Conservation (phyloP, 1,140 invertebrate species). For the Formica selysi region DNA sequence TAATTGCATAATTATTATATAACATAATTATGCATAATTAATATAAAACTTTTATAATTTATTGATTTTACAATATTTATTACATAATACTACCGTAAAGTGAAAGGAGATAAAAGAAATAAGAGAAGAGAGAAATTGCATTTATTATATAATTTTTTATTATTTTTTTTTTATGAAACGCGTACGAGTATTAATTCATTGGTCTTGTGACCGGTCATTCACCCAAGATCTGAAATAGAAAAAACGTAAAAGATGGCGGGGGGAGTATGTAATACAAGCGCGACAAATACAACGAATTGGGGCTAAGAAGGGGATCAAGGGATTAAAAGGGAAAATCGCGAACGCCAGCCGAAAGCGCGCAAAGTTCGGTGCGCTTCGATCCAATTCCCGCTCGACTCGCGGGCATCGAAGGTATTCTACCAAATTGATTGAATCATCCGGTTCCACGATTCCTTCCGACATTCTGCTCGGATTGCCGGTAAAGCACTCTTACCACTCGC, state of each 20-base stretch:
- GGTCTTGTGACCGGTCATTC: not conserved
- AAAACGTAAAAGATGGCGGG: not conserved
- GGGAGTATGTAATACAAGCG: constrained; percentile 4
- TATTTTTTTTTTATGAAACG: not conserved
- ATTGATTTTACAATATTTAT: not conserved
- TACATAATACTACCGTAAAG: not conserved
- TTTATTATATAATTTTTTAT: not conserved
- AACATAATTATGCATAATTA: too few relatives aligned
- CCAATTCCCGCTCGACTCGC: constrained; percentile 52
- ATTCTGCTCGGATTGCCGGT: constrained; percentile 51
- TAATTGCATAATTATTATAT: not conserved
- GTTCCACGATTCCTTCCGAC: constrained; percentile 62
- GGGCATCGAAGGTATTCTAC: constrained; percentile 59
- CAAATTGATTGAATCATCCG: constrained; percentile 63
- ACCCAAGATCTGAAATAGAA: too few relatives aligned
- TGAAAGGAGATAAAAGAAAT: not conserved
- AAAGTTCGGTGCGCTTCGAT: constrained; percentile 57
- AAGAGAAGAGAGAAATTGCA: not conserved
- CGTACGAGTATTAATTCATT: not conserved
- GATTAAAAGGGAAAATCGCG: constrained; percentile 59
- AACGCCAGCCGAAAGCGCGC: constrained; percentile 24
- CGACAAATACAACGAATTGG: constrained; percentile 42
- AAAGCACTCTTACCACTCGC: constrained; percentile 58
- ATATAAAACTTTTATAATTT: not conserved
- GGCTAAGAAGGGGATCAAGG: constrained; percentile 27